These are phyloP conservation scores for Neomicropteryx cornuta DNA, from an alignment of 1,140 invertebrate species.

Conservation along the genomic window DNA sequence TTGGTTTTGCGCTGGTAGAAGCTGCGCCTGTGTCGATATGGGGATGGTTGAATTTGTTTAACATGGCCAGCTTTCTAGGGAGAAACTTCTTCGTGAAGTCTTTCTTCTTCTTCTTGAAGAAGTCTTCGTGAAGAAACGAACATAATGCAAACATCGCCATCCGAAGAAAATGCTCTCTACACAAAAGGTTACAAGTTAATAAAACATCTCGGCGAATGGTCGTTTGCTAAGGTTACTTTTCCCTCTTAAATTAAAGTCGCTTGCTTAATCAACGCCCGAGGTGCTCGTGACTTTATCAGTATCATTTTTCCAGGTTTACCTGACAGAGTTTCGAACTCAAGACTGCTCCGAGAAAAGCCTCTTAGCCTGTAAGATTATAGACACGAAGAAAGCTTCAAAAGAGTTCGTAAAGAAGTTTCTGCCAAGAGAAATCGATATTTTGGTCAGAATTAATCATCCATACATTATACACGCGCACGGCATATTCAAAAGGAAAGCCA, in stretches of 20 bases:
- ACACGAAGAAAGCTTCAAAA: slow-evolving; percentile 52
- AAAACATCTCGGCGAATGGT: slow-evolving; percentile 31
- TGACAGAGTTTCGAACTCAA: slow-evolving; percentile 43
- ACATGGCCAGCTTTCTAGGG: too few species aligned
- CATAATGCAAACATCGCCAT: slow-evolving; percentile 35
- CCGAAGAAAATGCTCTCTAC: slow-evolving; percentile 45
- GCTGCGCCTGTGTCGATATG: too few species aligned
- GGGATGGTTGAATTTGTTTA: too few species aligned
- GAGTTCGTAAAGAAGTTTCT: slow-evolving; percentile 67
- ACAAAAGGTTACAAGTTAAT: slow-evolving; percentile 35
- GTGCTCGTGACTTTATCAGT: slow-evolving; percentile 1
- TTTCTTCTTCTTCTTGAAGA: too few species aligned
- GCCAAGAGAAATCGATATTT: slow-evolving; percentile 59
- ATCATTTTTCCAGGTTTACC: slow-evolving; percentile 38
- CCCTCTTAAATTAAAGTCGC: slow-evolving; percentile 2
- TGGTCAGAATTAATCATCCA: slow-evolving; percentile 59
- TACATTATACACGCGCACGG: slow-evolving; percentile 58
- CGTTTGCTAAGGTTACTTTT: slow-evolving; percentile 30
- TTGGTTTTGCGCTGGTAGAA: too few species aligned
- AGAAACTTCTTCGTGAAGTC: too few species aligned
- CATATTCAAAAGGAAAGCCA: slow-evolving; percentile 50
- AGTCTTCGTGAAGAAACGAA: too few species aligned
- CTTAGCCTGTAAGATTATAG: slow-evolving; percentile 65
- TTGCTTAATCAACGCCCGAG: neutral
- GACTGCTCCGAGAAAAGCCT: slow-evolving; percentile 27